Conservation (phyloP, 2,113 vertebrate species). For the Salvelinus alpinus region DNA sequence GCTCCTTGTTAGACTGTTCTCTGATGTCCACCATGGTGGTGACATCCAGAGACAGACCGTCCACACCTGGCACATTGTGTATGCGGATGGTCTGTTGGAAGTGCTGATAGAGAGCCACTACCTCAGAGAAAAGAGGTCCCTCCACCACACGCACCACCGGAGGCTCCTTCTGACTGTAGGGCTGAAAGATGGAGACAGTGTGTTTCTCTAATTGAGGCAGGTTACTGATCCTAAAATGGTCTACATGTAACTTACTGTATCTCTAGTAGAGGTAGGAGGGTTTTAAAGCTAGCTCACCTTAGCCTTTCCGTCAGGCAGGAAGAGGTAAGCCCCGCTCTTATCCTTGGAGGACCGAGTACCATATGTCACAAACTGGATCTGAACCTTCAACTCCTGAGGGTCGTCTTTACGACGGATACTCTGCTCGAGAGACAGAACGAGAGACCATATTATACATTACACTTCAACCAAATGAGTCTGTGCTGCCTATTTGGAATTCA, state of each 20-base stretch:
- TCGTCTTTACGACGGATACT: constrained; percentile 83
- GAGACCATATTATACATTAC: constrained; percentile 7
- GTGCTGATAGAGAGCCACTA: constrained; percentile 84
- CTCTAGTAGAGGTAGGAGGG: not conserved
- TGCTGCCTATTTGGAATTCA: constrained; percentile 20
- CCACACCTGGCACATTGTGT: constrained; percentile 91
- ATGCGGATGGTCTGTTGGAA: constrained; percentile 85
- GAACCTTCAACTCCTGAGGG: constrained; percentile 80
- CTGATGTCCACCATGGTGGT: constrained; percentile 90
- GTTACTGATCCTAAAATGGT: no score
- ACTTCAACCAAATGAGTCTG: constrained; percentile 26
- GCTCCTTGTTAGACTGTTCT: constrained; percentile 94
- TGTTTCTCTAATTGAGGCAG: constrained; percentile 11
- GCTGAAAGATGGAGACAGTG: constrained; percentile 65
- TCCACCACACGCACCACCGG: constrained; percentile 86
- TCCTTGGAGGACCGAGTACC: constrained; percentile 93
- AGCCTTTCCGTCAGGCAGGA: constrained; percentile 89
- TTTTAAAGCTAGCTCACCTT: constrained; percentile 74
- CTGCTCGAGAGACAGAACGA: constrained; percentile 45
- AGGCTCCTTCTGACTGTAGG: constrained; percentile 83
- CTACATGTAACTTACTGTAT: no score
- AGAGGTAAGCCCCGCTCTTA: constrained; percentile 98
- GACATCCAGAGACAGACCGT: constrained; percentile 90
- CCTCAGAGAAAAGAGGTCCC: constrained; percentile 93
- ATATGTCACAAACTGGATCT: constrained; percentile 84